These are phyloP conservation scores for Lanistes nyassanus DNA, from an alignment of 1,140 invertebrate genomes.

Conservation along the genomic window DNA sequence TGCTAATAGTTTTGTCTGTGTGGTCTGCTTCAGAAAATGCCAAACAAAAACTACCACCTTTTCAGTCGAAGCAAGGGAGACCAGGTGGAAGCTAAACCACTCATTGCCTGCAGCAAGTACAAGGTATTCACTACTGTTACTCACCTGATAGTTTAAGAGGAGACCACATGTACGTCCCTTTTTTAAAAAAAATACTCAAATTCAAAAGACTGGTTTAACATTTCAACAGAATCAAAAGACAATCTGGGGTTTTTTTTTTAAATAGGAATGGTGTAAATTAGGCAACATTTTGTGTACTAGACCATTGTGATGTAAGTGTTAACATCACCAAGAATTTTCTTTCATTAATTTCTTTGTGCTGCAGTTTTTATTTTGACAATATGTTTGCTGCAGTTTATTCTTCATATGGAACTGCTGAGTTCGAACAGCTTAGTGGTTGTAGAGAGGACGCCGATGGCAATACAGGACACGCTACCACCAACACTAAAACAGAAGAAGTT, in stretches of 20 bases:
- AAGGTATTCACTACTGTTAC: constrained; percentile 34
- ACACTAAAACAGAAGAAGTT: constrained; percentile 67
- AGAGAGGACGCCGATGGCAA: constrained; percentile 74
- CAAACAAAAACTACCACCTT: constrained; percentile 22
- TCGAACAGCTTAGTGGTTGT: constrained; percentile 75
- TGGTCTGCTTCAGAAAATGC: constrained; percentile 33
- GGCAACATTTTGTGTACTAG: too few relatives aligned
- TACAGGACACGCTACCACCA: constrained; percentile 74
- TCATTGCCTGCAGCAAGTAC: constrained; percentile 41
- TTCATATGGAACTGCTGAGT: constrained; percentile 72
- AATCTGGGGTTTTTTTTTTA: too few relatives aligned
- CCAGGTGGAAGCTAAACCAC: constrained; percentile 13
- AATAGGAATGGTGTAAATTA: too few relatives aligned
- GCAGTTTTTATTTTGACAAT: neutral
- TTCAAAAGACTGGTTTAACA: neutral
- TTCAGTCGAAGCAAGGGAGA: constrained; percentile 18
- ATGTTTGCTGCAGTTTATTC: constrained; percentile 71
- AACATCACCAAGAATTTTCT: too few relatives aligned
- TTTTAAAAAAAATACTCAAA: neutral
- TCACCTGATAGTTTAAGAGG: neutral
- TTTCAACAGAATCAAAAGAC: too few relatives aligned
- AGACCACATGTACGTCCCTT: neutral
- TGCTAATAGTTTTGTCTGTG: too few relatives aligned
- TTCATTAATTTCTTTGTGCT: too few relatives aligned
- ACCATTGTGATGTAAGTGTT: too few relatives aligned